Conservation (phyloP, 2,113 vertebrate species). For the Mustela lutreola region DNA sequence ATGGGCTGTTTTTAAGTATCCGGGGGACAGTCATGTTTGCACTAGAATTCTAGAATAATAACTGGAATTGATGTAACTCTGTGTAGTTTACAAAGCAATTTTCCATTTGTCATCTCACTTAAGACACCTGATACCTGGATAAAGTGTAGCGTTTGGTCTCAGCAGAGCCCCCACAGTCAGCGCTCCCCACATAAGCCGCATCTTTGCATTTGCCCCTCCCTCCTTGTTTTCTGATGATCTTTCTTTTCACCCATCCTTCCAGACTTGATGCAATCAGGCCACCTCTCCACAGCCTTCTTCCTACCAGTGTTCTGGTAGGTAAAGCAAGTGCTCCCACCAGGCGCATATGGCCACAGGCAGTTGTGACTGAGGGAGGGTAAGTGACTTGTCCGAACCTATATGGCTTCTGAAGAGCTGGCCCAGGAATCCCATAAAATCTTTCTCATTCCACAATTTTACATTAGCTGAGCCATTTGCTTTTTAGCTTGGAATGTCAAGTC, state of each 20-base stretch:
- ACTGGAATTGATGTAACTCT: not conserved
- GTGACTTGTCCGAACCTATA: not conserved
- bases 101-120: not conserved
- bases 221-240: not conserved
- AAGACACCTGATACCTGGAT: not conserved
- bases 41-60: conserved; percentile 11
- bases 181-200: not conserved
- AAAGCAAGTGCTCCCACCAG: not conserved
- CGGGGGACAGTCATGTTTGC: not conserved
- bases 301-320: not conserved
- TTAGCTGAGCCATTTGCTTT: not conserved
- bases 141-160: accelerated
- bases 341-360: accelerated
- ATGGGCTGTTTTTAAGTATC: not conserved
- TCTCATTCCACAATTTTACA: not conserved
- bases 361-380: not conserved
- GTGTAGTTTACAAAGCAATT: not conserved
- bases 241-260: not conserved
- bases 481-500: not conserved
- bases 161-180: not conserved
- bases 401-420: not conserved
- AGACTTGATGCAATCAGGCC: not conserved
- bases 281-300: not conserved
- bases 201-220: not conserved
- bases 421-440: not conserved